phyloP scores from a whole-genome alignment of 2,888 invertebrate species.

The Sphecodes monilicornis region DNA sequence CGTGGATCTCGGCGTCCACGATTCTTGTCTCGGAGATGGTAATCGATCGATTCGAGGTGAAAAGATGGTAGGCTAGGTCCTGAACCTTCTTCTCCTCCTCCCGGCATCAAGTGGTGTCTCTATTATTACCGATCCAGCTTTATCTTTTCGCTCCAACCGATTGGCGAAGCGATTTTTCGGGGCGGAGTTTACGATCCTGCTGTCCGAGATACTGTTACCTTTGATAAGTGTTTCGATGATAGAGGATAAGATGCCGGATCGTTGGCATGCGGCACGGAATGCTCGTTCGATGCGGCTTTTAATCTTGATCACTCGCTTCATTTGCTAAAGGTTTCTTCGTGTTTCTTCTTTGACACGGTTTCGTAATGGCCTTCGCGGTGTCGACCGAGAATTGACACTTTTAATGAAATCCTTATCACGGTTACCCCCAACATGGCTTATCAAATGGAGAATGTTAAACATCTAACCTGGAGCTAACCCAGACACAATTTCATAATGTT shows the following conservation, averaged over 20 bases:
- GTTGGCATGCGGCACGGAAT: background rate
- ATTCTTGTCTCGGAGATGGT: constrained; percentile 36
- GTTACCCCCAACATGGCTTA: too few relatives aligned
- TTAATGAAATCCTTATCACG: background rate
- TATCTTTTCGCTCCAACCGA: background rate
- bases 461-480: too few relatives aligned
- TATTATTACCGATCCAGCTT: background rate
- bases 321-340: background rate
- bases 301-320: background rate
- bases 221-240: background rate
- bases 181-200: background rate
- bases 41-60: constrained; percentile 34
- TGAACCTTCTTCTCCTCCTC: background rate
- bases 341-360: background rate
- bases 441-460: too few relatives aligned
- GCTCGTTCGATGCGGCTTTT: background rate
- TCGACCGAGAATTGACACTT: background rate
- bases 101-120: background rate
- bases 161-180: background rate
- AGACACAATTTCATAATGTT: too few relatives aligned
- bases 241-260: background rate
- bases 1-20: constrained; percentile 50
- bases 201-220: background rate
- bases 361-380: background rate
- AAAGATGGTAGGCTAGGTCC: constrained; percentile 15